These are phyloP conservation scores for Catagonus wagneri DNA, from an alignment of 2,113 vertebrate species.

Conservation along the genomic window DNA sequence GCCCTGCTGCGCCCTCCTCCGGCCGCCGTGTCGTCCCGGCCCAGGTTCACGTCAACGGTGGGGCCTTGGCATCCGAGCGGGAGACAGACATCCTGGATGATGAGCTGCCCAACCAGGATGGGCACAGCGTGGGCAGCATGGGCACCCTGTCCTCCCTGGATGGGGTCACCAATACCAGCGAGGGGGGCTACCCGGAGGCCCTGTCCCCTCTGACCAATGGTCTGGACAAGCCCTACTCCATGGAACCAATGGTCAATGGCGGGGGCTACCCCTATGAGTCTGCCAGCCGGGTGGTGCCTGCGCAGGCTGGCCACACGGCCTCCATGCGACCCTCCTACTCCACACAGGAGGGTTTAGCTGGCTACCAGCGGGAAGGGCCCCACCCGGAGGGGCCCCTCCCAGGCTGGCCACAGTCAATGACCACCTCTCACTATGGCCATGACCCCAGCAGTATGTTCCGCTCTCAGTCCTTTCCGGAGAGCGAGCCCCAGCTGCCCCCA, in stretches of 20 bases:
- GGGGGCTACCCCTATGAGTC: slow-evolving; percentile 86
- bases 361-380: slow-evolving; percentile 82
- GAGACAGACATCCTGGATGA: slow-evolving; percentile 99
- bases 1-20: slow-evolving; percentile 63
- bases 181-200: slow-evolving; percentile 87
- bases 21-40: slow-evolving; percentile 94
- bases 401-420: slow-evolving; percentile 83
- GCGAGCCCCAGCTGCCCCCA: slow-evolving; percentile 88
- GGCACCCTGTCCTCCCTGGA: slow-evolving; percentile 95
- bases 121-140: slow-evolving; percentile 95
- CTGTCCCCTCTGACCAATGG: slow-evolving; percentile 87
- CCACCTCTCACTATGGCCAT: slow-evolving; percentile 79
- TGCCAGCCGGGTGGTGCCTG: slow-evolving; percentile 70
- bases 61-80: slow-evolving; percentile 88
- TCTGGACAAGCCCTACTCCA: slow-evolving; percentile 85
- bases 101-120: slow-evolving; percentile 95
- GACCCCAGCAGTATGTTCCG: slow-evolving; percentile 88
- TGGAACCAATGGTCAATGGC: slow-evolving; percentile 90
- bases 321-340: slow-evolving; percentile 88
- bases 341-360: slow-evolving; percentile 89
- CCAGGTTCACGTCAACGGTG: slow-evolving; percentile 96
- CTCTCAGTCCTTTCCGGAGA: slow-evolving; percentile 92
- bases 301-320: slow-evolving; percentile 76
- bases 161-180: slow-evolving; percentile 90
- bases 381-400: slow-evolving; percentile 63